Percentiles rank a stretch among this genome's conserved stretches.
Conservation (phyloP, 1,140 invertebrate species). For the Laodelphax striatellus region DNA sequence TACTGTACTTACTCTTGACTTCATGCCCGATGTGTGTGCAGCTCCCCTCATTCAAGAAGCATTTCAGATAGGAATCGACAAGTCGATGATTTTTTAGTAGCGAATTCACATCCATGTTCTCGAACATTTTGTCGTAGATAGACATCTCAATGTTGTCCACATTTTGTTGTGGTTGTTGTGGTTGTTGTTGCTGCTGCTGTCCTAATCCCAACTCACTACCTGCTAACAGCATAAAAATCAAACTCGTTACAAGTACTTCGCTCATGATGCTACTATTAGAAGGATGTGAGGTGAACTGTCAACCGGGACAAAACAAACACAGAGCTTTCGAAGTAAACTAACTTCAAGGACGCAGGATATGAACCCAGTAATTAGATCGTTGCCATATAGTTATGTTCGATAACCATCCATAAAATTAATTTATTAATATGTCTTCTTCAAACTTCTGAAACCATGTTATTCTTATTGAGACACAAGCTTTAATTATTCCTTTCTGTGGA, state of each 20-base stretch:
- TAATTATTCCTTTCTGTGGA: too few species aligned
- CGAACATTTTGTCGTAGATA: background rate
- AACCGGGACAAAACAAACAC: too few species aligned
- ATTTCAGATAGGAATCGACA: background rate
- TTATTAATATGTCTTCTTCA: too few species aligned
- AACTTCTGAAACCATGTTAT: too few species aligned
- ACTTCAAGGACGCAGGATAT: too few species aligned
- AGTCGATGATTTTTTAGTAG: background rate
- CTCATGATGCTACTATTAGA: background rate
- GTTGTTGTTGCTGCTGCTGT: background rate
- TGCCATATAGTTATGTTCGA: too few species aligned
- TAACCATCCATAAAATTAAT: too few species aligned
- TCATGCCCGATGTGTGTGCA: background rate
- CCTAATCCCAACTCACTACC: background rate
- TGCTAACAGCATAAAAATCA: background rate
- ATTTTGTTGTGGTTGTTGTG: background rate
- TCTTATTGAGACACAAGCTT: too few species aligned
- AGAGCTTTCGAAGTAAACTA: too few species aligned
- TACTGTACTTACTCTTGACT: background rate
- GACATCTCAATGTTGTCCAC: background rate
- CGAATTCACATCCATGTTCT: background rate
- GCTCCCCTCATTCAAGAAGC: background rate
- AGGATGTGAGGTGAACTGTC: background rate
- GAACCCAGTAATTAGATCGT: too few species aligned
- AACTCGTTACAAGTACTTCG: background rate